These are phyloP conservation scores for Lepus oiostolus DNA, from an alignment of 2,797 vertebrate genomes.

Conservation along the genomic window DNA sequence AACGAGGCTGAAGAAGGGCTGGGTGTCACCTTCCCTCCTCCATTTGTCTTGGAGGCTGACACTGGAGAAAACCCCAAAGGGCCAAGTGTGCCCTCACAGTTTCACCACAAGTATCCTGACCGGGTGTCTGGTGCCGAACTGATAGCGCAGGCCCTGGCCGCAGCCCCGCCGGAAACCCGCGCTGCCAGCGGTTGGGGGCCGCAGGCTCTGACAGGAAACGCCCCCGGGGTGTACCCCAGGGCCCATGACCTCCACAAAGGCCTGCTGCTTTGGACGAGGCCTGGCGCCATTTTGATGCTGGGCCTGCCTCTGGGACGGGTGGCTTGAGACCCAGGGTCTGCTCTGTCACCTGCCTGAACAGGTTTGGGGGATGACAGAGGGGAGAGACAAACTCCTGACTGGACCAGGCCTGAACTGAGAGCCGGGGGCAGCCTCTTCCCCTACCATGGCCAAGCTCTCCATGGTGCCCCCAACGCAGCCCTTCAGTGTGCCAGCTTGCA, in stretches of 20 bases:
- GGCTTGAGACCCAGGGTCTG: neutral
- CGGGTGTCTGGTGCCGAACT: constrained; percentile 93
- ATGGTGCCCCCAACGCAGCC: neutral
- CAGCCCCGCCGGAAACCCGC: constrained; percentile 90
- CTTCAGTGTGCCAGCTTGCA: neutral
- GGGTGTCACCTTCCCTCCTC: constrained; percentile 77
- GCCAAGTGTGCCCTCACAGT: constrained; percentile 90
- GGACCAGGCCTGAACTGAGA: neutral
- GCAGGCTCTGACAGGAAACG: constrained; percentile 90
- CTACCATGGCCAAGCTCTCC: no score
- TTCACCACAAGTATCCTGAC: constrained; percentile 97
- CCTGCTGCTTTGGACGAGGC: constrained; percentile 4
- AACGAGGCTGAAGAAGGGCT: constrained; percentile 72
- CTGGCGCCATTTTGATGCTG: constrained; percentile 72
- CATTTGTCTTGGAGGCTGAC: constrained; percentile 92
- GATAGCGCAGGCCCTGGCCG: constrained; percentile 89
- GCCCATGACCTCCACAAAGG: constrained; percentile 29
- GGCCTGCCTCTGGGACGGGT: neutral
- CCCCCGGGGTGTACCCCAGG: constrained; percentile 73
- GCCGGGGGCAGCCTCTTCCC: no score
- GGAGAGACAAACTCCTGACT: no score
- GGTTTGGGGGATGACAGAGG: neutral
- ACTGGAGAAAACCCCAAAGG: constrained; percentile 91
- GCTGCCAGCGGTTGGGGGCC: constrained; percentile 88
- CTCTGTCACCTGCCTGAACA: neutral